Base-by-base conservation (phyloP, 2,888 invertebrate genomes). In the Conops quadrifasciatus region DNA sequence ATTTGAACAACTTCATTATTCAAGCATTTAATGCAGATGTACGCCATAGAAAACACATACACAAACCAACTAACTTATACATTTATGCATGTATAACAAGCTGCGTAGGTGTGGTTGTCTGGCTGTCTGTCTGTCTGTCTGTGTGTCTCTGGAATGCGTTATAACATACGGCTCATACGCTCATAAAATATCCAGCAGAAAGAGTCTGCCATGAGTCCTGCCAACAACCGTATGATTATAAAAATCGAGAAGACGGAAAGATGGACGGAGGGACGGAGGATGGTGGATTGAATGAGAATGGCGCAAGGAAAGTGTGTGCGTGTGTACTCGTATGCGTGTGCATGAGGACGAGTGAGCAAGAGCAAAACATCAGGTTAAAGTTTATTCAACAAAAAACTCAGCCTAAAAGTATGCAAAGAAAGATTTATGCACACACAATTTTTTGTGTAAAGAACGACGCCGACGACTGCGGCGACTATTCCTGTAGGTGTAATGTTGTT, bases 1-100 rank as follows among this genome's bases (percentile, higher is more conserved):
- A 74, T 72, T 71, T 69, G 62, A 67, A 53, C 65, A 60, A 68
- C 70, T 71, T 68, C 67, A 72, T 73, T 70, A 70, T 70, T 72
- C 68, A 73, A 21, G 59, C 69, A 64, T 67, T 70, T 60, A 24
- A 68, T 21, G 21, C 30, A 64, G 49, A 19, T 28, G n/a, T 47
- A 13, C 47, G 21, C 9, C 58, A 16, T 15, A 58, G 13, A 36
- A 36, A 36, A 36, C 36, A 36, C 36, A 36, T 36, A 36, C 36
- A 36, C 36, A n/a, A n/a, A 9, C 36, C 9, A 36, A 36, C 36
- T 36, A 36, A 36, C 36, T 36, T 7, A 7, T 9, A 36, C 36
- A 36, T 36, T 36, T 36, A 36, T 36, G 36, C 9, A 9, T 36
- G 36, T 36, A 9, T 9, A 36, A 36, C 9, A 36, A 36, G 36